Evolutionary conservation across 2,797 vertebrate species (phyloP).

Genomic region (Morelia viridis): DNA sequence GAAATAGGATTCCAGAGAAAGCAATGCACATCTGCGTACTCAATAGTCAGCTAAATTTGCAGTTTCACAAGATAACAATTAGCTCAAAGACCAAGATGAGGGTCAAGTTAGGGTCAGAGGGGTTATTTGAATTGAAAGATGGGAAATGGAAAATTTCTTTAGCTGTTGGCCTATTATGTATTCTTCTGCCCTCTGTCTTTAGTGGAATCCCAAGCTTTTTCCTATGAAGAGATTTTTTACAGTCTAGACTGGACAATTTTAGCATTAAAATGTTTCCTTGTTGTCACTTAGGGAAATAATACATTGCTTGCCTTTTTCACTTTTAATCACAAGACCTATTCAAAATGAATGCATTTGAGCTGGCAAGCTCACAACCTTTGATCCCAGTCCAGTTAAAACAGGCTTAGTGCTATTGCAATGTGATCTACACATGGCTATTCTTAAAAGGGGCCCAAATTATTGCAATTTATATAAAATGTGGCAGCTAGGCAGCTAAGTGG

Average conservation of each 20-base stretch:
- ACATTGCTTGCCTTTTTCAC: background rate
- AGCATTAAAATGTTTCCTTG: background rate
- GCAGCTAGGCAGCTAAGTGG: background rate
- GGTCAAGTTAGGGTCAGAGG: background rate
- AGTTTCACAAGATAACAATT: background rate
- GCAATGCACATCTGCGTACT: background rate
- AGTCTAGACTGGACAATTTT: background rate
- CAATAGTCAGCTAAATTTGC: background rate
- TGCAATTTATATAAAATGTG: background rate
- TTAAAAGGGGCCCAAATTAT: background rate
- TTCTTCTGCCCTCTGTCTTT: background rate
- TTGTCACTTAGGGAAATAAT: background rate
- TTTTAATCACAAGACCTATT: background rate
- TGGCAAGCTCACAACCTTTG: background rate
- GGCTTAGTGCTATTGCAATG: background rate
- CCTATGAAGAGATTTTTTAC: background rate
- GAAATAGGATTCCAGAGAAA: conserved; percentile 27
- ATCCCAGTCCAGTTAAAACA: background rate
- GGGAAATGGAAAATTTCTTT: background rate
- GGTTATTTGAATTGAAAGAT: background rate
- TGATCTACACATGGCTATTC: background rate
- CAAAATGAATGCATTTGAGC: background rate
- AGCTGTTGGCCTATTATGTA: background rate
- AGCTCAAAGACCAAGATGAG: background rate
- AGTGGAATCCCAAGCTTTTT: background rate